A percentile compares a stretch with the other conserved stretches of the same genome.
These are phyloP conservation scores for Lithobates pipiens DNA, from an alignment of 2,797 vertebrate genomes.

Conservation along the genomic window DNA sequence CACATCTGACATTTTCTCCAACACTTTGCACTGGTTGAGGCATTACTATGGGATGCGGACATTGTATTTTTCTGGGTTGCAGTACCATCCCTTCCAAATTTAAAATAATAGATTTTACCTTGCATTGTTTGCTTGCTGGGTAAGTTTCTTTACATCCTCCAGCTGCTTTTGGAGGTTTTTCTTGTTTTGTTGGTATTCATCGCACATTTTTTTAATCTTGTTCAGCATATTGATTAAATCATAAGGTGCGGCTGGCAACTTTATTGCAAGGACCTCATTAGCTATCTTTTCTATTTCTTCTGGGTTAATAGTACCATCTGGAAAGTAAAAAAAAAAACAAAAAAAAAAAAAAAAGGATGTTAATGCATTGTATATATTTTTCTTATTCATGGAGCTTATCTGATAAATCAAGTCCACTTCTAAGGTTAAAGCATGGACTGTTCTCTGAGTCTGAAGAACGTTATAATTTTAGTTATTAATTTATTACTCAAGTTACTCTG, in stretches of 20 bases:
- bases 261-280: conserved; percentile 77
- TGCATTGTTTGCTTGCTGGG: conserved; percentile 71
- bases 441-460: too few species aligned
- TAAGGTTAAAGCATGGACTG: too few species aligned
- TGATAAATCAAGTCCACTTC: too few species aligned
- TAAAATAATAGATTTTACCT: conserved; percentile 68
- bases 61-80: too few species aligned
- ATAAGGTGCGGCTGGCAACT: conserved; percentile 74
- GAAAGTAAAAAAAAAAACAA: conserved; percentile 58
- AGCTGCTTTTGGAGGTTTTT: conserved; percentile 68
- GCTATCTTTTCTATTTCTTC: conserved; percentile 86
- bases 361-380: not conserved
- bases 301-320: conserved; percentile 80
- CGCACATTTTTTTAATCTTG: conserved; percentile 72
- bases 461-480: too few species aligned
- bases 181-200: conserved; percentile 68
- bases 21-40: too few species aligned
- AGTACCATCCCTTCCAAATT: too few species aligned
- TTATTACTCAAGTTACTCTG: too few species aligned
- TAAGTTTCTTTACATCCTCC: conserved; percentile 68
- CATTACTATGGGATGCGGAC: too few species aligned
- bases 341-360: conserved; percentile 1
- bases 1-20: too few species aligned
- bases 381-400: too few species aligned
- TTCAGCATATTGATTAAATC: conserved; percentile 76